These are phyloP conservation scores for Cosmia pyralina DNA, from an alignment of 2,888 invertebrate genomes.

Conservation along the genomic window DNA sequence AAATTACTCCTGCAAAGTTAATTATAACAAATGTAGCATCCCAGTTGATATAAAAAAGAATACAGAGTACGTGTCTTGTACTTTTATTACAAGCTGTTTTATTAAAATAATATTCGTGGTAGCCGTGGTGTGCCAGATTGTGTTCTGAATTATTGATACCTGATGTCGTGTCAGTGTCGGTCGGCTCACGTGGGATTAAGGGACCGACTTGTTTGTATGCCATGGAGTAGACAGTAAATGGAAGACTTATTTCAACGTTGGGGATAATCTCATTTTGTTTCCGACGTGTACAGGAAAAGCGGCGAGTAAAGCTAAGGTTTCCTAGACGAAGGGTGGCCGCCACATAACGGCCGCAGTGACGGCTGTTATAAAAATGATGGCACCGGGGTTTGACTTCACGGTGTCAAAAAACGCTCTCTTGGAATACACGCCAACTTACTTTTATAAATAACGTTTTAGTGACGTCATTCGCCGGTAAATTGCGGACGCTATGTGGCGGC, in stretches of 20 bases:
- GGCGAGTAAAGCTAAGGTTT: background rate
- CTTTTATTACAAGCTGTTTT: constrained; percentile 63
- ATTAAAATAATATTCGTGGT: constrained; percentile 72
- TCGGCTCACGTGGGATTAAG: constrained; percentile 62
- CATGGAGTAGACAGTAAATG: constrained; percentile 13
- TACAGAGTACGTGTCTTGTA: constrained; percentile 53
- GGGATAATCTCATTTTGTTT: background rate
- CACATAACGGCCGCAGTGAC: too few species aligned
- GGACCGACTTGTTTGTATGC: constrained; percentile 33
- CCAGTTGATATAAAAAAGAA: constrained; percentile 35
- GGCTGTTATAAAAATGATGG: too few species aligned
- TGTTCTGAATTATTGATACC: constrained; percentile 76
- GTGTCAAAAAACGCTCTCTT: too few species aligned
- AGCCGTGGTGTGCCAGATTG: constrained; percentile 70
- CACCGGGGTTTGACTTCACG: too few species aligned
- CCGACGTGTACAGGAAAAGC: background rate
- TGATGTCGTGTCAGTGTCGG: constrained; percentile 57
- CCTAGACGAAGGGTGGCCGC: too few species aligned
- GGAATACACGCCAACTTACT: too few species aligned
- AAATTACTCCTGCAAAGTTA: background rate
- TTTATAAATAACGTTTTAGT: too few species aligned
- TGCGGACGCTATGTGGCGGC: too few species aligned
- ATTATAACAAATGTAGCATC: constrained; percentile 24
- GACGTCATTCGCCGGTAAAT: too few species aligned
- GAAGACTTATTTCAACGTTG: background rate